Conservation (phyloP, 2,888 invertebrate genomes). For the Meteorus cinctellus region DNA sequence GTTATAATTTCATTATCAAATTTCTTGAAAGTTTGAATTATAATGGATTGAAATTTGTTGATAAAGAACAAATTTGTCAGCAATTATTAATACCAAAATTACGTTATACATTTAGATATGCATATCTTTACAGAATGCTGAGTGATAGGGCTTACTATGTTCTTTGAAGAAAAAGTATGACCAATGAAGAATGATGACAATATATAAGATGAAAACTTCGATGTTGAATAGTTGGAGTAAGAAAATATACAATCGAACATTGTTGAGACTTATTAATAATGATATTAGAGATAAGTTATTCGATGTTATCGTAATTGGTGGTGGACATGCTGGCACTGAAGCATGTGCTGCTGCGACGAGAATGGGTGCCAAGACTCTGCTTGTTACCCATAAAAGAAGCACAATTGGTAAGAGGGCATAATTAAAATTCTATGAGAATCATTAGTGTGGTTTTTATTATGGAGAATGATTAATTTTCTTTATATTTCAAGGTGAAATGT, state of each 20-base stretch:
- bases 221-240: slow-evolving; percentile 17
- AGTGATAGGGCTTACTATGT: slow-evolving; percentile 75
- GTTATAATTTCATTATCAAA: slow-evolving; percentile 89
- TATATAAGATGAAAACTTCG: slow-evolving; percentile 29
- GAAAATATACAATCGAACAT: slow-evolving; percentile 27
- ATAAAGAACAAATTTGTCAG: slow-evolving; percentile 79
- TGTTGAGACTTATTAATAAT: slow-evolving; percentile 27
- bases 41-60: slow-evolving; percentile 55
- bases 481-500: slow-evolving; percentile 84
- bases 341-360: slow-evolving; percentile 88
- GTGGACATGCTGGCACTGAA: slow-evolving; percentile 94
- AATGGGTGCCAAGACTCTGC: slow-evolving; percentile 85
- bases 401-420: slow-evolving; percentile 80
- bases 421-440: neutral
- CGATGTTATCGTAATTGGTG: slow-evolving; percentile 91
- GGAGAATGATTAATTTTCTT: slow-evolving; percentile 5
- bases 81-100: slow-evolving; percentile 88
- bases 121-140: slow-evolving; percentile 85
- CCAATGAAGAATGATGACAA: slow-evolving; percentile 44
- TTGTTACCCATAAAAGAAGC: slow-evolving; percentile 88
- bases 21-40: slow-evolving; percentile 85
- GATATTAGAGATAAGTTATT: slow-evolving; percentile 61
- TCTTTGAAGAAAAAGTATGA: slow-evolving; percentile 46
- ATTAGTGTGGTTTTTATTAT: neutral
- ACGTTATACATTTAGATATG: slow-evolving; percentile 88